Base-by-base conservation (phyloP, 2,888 invertebrate genomes). In the Rapana venosa region DNA sequence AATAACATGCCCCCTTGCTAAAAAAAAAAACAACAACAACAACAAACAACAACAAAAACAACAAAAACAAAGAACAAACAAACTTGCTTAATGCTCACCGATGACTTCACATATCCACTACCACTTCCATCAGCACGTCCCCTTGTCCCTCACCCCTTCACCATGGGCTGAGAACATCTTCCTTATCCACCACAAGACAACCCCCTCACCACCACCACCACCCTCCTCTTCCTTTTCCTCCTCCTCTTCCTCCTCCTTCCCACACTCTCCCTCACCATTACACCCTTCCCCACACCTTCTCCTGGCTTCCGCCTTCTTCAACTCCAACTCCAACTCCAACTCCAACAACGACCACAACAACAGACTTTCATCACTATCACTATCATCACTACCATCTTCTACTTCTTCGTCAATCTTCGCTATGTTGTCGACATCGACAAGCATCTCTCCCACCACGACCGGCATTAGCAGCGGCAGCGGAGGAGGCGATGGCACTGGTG, bases 151-250 rank as follows among this genome's bases (percentile, higher is more conserved):
- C 20, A 58, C 20, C 58, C 85, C 85, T 1, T 0, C 20, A 17
- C 17, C 32, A 61, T 85, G 85, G 85, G 61, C 85, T 85, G 85
- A 85, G 17, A 30, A 85, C 85, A 58, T 85, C 61, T 20, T 61
- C 85, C 6, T 61, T 58, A 30, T 85, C 61, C 20, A 0, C 81
- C 36, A 8, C 8, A 20, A 8, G 11, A 20, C 32, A 8, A 20
- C 30, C 8, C 32, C 1, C 20, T 15, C 32, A 74, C 36, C 26
- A 1, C 20, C 8, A 70, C 36, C 70, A 22, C 86, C 11, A 58
- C 30, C 77, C 77, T 77, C 56, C 6, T 4, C 79, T n/a, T 56
- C 84, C n/a, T 84, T n/a, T 13, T 84, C 56, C n/a, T 11, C 58
- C n/a, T 58, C 85, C 4, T 58, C 85, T 15, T 85, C 58, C 17